Conservation (phyloP, 2,888 invertebrate species). For the Drosophila phalerata region DNA sequence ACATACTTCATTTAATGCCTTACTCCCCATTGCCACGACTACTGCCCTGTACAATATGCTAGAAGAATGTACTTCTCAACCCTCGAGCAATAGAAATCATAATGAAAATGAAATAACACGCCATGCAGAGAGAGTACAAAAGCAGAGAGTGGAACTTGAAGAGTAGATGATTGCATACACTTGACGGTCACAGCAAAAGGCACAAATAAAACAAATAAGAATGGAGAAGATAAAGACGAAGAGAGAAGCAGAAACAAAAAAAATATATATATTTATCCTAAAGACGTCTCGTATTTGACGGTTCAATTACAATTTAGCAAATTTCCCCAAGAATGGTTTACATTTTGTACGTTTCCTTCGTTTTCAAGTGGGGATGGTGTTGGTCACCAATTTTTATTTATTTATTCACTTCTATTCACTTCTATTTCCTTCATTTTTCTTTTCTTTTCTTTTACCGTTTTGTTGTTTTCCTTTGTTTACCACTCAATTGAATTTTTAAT, state of each 20-base stretch:
- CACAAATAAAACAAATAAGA: conserved; percentile 45
- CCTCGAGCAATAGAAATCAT: conserved; percentile 51
- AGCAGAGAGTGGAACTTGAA: conserved; percentile 19
- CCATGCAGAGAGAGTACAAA: not conserved
- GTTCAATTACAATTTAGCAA: conserved; percentile 73
- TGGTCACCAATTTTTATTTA: conserved; percentile 5
- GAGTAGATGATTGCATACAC: conserved; percentile 44
- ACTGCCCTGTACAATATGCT: conserved; percentile 26
- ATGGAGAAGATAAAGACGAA: conserved; percentile 8
- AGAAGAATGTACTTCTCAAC: not conserved
- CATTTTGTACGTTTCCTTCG: conserved; percentile 36
- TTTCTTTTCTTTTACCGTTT: not conserved
- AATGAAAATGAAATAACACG: conserved; percentile 69
- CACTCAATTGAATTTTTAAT: conserved; percentile 82
- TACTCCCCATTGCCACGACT: conserved; percentile 7
- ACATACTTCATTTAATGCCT: conserved; percentile 58
- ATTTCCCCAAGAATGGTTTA: conserved; percentile 46
- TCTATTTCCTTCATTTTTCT: conserved; percentile 3
- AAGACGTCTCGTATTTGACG: conserved; percentile 44
- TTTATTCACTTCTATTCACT: conserved; percentile 1
- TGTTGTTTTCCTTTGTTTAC: conserved; percentile 59
- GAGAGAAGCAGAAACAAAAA: not conserved
- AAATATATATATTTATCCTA: conserved; percentile 1
- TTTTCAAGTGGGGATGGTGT: not conserved
- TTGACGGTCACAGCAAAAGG: conserved; percentile 46